phyloP scores from a whole-genome alignment of 2,113 vertebrate species.

The Fulmarus glacialis region DNA sequence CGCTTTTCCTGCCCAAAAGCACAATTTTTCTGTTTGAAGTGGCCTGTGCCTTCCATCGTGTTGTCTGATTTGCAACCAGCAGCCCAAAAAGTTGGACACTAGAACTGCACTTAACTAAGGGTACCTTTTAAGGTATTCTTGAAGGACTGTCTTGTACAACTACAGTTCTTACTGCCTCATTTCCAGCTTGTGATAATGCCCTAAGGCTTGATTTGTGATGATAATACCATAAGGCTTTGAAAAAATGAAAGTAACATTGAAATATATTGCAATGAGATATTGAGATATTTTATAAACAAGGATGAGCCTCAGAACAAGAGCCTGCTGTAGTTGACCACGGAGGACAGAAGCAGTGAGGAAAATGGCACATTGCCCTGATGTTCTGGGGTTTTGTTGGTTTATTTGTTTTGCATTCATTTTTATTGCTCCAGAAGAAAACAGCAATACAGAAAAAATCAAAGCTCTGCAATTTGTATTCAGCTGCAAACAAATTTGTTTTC shows the following conservation, averaged over 20 bases:
- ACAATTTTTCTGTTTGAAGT: background rate
- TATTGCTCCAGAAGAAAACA: background rate
- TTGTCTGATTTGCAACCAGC: background rate
- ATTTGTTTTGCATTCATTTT: background rate
- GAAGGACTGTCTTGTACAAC: background rate
- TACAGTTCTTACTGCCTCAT: background rate
- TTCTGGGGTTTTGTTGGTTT: background rate
- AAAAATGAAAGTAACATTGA: background rate
- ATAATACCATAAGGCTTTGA: background rate
- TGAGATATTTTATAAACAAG: background rate
- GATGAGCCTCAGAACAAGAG: background rate
- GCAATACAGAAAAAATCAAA: background rate
- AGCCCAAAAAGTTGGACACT: background rate
- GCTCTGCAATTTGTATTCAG: background rate
- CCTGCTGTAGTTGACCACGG: background rate
- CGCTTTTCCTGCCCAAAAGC: background rate
- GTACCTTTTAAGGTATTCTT: background rate
- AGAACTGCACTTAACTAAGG: background rate
- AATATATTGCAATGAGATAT: too few relatives aligned
- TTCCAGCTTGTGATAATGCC: background rate
- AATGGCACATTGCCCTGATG: background rate
- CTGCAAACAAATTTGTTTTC: background rate
- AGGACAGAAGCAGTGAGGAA: background rate
- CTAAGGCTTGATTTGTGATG: background rate
- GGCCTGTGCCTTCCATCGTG: background rate